phyloP scores from a whole-genome alignment of 2,113 vertebrate genomes.

The Spilogale gracilis region DNA sequence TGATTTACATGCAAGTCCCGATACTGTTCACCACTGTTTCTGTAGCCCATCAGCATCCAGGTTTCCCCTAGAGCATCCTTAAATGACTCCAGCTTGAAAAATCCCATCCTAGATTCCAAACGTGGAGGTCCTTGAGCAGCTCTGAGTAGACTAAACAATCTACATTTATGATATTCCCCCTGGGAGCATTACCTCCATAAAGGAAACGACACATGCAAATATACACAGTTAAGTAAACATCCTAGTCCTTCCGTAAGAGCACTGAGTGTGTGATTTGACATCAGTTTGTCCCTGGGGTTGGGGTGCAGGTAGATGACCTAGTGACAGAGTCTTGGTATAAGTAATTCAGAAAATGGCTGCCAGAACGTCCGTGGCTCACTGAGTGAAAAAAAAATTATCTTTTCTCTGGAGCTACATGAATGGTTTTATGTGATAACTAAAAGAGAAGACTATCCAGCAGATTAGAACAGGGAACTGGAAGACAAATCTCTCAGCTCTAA shows the following conservation, averaged over 20 bases:
- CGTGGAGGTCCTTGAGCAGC: background rate
- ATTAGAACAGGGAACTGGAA: constrained; percentile 50
- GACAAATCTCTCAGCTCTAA: constrained; percentile 60
- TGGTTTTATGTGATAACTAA: constrained; percentile 60
- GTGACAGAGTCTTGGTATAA: background rate
- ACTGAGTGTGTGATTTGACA: background rate
- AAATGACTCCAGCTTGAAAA: constrained; percentile 60
- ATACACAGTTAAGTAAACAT: background rate
- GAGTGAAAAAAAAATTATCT: constrained; percentile 38
- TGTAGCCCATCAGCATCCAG: background rate
- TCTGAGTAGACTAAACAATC: background rate
- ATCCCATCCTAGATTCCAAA: constrained; percentile 11
- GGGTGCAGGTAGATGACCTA: background rate
- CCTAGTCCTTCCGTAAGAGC: background rate
- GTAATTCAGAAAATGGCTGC: constrained; percentile 56
- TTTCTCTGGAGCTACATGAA: constrained; percentile 59
- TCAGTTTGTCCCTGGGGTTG: background rate
- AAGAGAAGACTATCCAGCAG: constrained; percentile 48
- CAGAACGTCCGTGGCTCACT: constrained; percentile 29
- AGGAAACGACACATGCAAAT: background rate
- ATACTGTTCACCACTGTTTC: background rate
- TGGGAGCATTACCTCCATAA: background rate
- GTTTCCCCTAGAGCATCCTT: constrained; percentile 37
- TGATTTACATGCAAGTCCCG: constrained; percentile 51
- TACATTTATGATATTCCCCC: background rate